Evolutionary conservation across 2,797 vertebrate genomes (phyloP), one percentile per base, ranked within the genome.

Genomic region (Pseudopleuronectes americanus): DNA sequence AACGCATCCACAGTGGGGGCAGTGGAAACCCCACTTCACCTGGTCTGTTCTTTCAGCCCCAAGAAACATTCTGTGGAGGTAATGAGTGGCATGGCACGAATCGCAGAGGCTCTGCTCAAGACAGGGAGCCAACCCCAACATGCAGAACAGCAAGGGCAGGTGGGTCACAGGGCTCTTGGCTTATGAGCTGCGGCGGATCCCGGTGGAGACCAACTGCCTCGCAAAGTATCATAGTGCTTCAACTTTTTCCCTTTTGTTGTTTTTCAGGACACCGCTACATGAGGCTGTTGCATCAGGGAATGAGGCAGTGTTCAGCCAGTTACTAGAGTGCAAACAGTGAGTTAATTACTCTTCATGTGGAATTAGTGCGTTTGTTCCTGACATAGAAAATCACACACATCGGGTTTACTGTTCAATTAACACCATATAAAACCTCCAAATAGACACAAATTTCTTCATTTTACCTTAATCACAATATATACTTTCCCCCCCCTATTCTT

Each of bases 261-360:
- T 77, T 75, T 74, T 66, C 43, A 99, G 97, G 91, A 98, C 97
- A 23, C 97, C 98, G 0, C 74, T 99, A 75, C 98, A 99, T 14
- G 92, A 96, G 82, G 96, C 97, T 10, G 92, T 99, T 80, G 72
- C 95, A 57, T 96, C 98, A 61, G 96, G 96, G 79, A 99, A 99
- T 0, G 97, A 99, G 64, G 92, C 93, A 0, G 97, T 99, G 12
- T 99, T 99, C 94, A 97, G 88, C 74, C 97, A 98, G 86, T 95
- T 99, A 17, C 95, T 99, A 21, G 96, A 96, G 69, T 99, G 97
- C 94, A 97, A 97, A 94, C 96, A 98, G 98, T 99, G 94, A 94
- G 97, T 95, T 71, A 36, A 0, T 74, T 17, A 51, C n/a, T 7
- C 22, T 63, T 36, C 19, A 69, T 49, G 55, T 71, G 3, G 9